A percentile compares a stretch with the other conserved stretches of the same genome.
Conservation (phyloP, 2,888 invertebrate species). For the Drosophila nr. fundita region DNA sequence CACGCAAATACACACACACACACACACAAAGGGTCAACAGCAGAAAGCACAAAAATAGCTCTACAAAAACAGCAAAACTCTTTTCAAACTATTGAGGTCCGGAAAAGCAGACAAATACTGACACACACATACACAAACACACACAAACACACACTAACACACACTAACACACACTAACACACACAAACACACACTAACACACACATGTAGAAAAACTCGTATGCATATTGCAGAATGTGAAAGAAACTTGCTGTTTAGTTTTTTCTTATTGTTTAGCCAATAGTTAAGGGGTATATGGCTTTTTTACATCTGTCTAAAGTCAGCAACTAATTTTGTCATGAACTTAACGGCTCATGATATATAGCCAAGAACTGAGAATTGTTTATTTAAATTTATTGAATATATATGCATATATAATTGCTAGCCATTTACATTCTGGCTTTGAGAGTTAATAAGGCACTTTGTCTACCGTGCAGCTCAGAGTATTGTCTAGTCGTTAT, state of each 20-base stretch:
- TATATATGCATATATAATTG: not conserved
- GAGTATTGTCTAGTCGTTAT: not conserved
- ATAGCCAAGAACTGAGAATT: not conserved
- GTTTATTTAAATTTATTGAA: not conserved
- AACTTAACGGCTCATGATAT: not conserved
- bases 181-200: not conserved
- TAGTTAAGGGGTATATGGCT: not conserved
- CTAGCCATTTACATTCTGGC: not conserved
- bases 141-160: not conserved
- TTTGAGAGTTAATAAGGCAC: not conserved
- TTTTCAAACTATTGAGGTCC: conserved; percentile 11
- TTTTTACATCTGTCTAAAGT: not conserved
- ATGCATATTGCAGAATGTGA: conserved; percentile 35
- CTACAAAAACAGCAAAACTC: conserved; percentile 27
- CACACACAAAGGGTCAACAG: conserved; percentile 12
- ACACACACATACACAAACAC: conserved; percentile 6
- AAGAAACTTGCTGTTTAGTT: conserved; percentile 12
- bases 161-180: not conserved
- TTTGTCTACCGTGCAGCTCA: too few relatives aligned
- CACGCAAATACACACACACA: conserved; percentile 8
- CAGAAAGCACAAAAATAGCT: conserved; percentile 28
- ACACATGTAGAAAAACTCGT: conserved; percentile 8
- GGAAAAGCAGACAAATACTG: not conserved
- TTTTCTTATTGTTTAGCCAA: conserved; percentile 3
- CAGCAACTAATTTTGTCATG: not conserved